Evolutionary conservation across 2,797 vertebrate species (phyloP), one percentile per base, ranked within the genome.

Genomic region (Vireo griseus): DNA sequence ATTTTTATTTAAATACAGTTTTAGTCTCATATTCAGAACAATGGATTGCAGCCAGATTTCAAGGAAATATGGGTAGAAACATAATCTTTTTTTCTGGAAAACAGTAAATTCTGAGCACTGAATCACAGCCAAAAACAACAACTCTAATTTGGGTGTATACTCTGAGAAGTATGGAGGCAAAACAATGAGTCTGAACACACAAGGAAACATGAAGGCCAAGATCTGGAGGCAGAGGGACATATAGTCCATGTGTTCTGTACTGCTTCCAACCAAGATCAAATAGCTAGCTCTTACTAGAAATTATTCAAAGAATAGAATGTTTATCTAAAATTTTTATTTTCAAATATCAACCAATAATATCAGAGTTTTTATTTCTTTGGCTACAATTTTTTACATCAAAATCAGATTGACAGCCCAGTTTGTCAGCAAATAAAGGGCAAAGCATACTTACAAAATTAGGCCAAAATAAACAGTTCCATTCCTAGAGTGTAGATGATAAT

Each of bases 1-100:
- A 37, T 61, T 84, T 77, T 86, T 55, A 76, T 33, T 79, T 35
- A 57, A 77, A 67, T 28, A 86, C 11, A 31, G 12, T 40, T 79
- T 74, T 51, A 75, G 58, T 47, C 31, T 61, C 57, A 22, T 13
- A 39, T 62, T 58, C 68, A 62, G 55, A 86, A 57, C 73, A 92
- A 91, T 18, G 59, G 35, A 78, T 18, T 51, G 58, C 22, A 78
- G 62, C 19, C 65, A 85, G 31, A 40, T 61, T 92, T 86, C 85
- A 86, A 63, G 39, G 37, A 75, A 86, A 86, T 86, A 31, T 35
- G 11, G 29, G 26, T 10, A 74, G 39, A 79, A 90, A 66, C 61
- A 44, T 6, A 5, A 5, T 15, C 0, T 10, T 87, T 82, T 72
- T 25, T 77, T 35, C 51, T 55, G 37, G n/a, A 86, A 75, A 93